Evolutionary conservation across 2,888 invertebrate genomes (phyloP).

Genomic region (Orthosia cruda): DNA sequence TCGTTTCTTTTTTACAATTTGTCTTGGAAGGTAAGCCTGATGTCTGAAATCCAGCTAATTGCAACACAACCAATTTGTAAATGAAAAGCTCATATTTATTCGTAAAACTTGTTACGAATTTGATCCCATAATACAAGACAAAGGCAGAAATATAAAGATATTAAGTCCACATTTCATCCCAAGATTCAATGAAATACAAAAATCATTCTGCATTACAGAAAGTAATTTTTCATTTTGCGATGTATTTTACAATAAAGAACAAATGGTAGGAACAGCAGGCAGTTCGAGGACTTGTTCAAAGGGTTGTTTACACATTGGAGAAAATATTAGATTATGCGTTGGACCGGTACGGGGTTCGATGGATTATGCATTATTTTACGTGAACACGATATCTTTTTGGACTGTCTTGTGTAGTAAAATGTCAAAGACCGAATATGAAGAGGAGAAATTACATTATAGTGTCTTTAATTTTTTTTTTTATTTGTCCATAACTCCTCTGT

Average conservation of each 20-base stretch:
- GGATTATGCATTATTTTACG: slow-evolving; percentile 59
- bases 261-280: slow-evolving; percentile 43
- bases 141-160: slow-evolving; percentile 25
- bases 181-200: slow-evolving; percentile 48
- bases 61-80: not conserved
- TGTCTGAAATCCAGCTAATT: not conserved
- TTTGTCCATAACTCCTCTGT: too few relatives aligned
- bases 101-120: not conserved
- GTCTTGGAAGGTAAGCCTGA: not conserved
- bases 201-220: slow-evolving; percentile 38
- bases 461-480: too few relatives aligned
- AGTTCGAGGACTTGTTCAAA: slow-evolving; percentile 48
- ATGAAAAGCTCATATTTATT: slow-evolving; percentile 3
- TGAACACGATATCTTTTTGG: slow-evolving; percentile 29
- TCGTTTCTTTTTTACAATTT: not conserved
- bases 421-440: slow-evolving; percentile 4
- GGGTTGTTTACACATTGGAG: slow-evolving; percentile 52
- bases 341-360: slow-evolving; percentile 26
- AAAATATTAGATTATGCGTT: slow-evolving; percentile 53
- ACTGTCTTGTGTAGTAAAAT: slow-evolving; percentile 21
- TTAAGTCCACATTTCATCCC: slow-evolving; percentile 46
- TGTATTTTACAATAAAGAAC: slow-evolving; percentile 35
- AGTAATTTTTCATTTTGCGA: slow-evolving; percentile 31
- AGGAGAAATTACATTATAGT: not conserved
- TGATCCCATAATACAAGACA: slow-evolving; percentile 5